phyloP scores from a whole-genome alignment of 2,888 invertebrate genomes.

The Ormyrus nitidulus region DNA sequence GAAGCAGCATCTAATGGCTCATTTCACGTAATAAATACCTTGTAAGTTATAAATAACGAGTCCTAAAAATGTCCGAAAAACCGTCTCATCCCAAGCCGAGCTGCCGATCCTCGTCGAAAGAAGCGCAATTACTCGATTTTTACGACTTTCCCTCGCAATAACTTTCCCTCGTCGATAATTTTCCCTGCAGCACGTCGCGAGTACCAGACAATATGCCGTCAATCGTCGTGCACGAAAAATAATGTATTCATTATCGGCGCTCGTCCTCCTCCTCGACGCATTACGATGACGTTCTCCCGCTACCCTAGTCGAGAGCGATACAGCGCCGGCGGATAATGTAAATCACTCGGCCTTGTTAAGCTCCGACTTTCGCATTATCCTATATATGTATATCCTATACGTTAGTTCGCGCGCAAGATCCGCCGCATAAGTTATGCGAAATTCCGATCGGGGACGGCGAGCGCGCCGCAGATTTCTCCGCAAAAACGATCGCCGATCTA shows the following conservation, averaged over 20 bases:
- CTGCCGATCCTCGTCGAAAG: neutral
- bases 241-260: constrained; percentile 31
- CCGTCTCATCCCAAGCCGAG: neutral
- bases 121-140: constrained; percentile 3
- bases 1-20: no score
- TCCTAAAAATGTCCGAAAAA: no score
- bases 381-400: no score
- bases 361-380: constrained; percentile 42
- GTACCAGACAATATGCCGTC: neutral
- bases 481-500: constrained; percentile 49
- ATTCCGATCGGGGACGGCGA: constrained; percentile 22
- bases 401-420: neutral
- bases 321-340: constrained; percentile 8
- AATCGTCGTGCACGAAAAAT: neutral
- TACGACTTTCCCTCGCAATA: constrained; percentile 37
- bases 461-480: constrained; percentile 41
- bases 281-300: no score
- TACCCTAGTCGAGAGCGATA: neutral
- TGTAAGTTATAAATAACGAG: no score
- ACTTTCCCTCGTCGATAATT: constrained; percentile 38
- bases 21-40: no score
- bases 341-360: constrained; percentile 34
- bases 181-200: neutral
- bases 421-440: constrained; percentile 23
- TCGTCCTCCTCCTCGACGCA: neutral